A percentile compares a stretch with the other conserved stretches of the same genome.
phyloP scores from a whole-genome alignment of 2,888 invertebrate genomes.

The Pristionchus entomophagus region DNA sequence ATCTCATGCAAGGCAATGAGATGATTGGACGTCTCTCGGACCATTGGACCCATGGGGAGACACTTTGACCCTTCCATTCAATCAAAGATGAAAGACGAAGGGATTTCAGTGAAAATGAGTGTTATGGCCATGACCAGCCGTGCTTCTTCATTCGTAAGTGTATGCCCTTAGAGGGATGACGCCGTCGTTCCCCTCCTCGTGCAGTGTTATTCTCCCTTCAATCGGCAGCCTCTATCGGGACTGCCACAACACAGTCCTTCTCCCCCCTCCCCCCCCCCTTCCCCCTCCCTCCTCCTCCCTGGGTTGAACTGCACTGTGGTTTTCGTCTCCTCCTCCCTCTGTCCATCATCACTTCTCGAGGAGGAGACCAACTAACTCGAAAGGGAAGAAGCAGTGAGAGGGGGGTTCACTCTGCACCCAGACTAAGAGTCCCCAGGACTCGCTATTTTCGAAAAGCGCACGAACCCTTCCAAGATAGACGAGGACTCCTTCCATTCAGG shows the following conservation, averaged over 20 bases:
- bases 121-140: neutral
- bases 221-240: neutral
- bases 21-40: neutral
- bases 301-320: slow-evolving; percentile 24
- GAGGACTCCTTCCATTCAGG: neutral
- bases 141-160: neutral
- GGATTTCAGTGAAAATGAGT: neutral
- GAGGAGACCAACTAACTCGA: neutral
- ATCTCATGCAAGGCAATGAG: slow-evolving; percentile 13
- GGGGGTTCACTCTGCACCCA: too few relatives aligned
- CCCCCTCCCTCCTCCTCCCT: neutral
- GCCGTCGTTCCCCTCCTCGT: neutral
- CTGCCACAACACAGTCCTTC: neutral
- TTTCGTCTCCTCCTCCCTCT: neutral
- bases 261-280: neutral
- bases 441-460: neutral
- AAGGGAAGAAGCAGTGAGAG: neutral
- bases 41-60: neutral
- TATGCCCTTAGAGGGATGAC: too few relatives aligned
- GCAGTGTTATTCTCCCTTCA: slow-evolving; percentile 40
- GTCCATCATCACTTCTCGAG: neutral
- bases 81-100: neutral
- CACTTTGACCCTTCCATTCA: slow-evolving; percentile 37
- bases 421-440: too few relatives aligned
- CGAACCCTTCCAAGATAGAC: neutral